Conservation (phyloP, 2,888 invertebrate genomes). For the Kryphioiulus occultus region DNA sequence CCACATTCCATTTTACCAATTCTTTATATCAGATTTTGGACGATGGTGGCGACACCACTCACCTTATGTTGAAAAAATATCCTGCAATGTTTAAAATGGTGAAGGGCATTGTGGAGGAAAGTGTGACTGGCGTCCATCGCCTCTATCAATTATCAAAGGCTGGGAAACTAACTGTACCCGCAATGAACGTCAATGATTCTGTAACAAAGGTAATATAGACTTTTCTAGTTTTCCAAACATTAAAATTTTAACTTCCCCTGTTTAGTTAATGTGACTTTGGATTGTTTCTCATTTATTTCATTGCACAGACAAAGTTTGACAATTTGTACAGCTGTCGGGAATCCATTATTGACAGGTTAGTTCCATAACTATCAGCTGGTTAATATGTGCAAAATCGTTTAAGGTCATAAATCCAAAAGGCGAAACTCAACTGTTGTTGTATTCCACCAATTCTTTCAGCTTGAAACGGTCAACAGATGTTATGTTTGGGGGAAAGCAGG, state of each 20-base stretch:
- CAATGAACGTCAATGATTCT: conserved; percentile 98
- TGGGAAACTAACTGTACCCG: conserved; percentile 91
- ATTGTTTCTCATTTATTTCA: conserved; percentile 24
- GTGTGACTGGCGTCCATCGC: conserved; percentile 97
- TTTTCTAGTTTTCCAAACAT: neutral
- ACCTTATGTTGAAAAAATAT: conserved; percentile 94
- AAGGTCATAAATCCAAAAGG: neutral
- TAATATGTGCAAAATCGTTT: neutral
- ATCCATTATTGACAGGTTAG: conserved; percentile 81
- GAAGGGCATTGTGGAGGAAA: conserved; percentile 95
- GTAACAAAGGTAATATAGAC: conserved; percentile 77
- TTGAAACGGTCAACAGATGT: conserved; percentile 90
- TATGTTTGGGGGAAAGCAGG: conserved; percentile 98
- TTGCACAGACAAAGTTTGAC: conserved; percentile 84
- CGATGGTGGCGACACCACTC: conserved; percentile 96
- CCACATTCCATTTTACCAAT: neutral
- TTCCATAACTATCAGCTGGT: conserved; percentile 57
- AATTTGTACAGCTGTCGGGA: conserved; percentile 96
- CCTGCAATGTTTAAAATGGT: conserved; percentile 91
- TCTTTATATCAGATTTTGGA: conserved; percentile 74
- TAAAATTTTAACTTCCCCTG: too few relatives aligned
- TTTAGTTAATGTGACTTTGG: too few relatives aligned
- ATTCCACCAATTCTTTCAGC: conserved; percentile 63
- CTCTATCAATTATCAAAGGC: conserved; percentile 95
- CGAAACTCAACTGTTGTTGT: neutral